Evolutionary conservation across 2,797 vertebrate species (phyloP).

Genomic region (Anabacerthia variegaticeps): DNA sequence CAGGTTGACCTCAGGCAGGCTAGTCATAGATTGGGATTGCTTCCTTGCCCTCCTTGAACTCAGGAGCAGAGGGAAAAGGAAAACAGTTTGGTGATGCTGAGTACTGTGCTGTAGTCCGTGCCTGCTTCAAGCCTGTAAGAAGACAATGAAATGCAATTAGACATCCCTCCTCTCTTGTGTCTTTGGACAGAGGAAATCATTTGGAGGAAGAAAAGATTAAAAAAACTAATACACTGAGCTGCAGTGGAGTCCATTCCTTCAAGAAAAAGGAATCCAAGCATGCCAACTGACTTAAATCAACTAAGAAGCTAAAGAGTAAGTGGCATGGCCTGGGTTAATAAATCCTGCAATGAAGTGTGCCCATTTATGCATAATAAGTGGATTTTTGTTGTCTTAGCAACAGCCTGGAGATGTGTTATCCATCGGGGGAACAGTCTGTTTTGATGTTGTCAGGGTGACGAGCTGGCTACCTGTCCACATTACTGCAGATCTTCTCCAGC

Average conservation of each 20-base stretch:
- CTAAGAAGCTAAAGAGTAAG: background rate
- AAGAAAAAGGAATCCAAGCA: background rate
- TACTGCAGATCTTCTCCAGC: background rate
- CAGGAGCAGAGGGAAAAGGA: background rate
- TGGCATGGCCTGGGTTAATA: background rate
- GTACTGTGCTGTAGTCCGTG: background rate
- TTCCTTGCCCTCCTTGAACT: background rate
- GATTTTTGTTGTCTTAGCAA: conserved; percentile 50
- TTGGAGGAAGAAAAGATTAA: background rate
- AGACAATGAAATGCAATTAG: background rate
- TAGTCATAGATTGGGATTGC: background rate
- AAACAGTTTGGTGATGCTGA: background rate
- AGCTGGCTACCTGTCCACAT: conserved; percentile 4
- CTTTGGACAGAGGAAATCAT: background rate
- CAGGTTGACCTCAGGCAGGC: background rate
- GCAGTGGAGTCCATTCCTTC: background rate
- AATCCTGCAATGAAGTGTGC: background rate
- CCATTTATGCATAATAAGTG: background rate
- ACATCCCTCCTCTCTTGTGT: background rate
- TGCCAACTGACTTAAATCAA: background rate
- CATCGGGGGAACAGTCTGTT: background rate
- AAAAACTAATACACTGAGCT: background rate
- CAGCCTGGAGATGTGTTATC: background rate
- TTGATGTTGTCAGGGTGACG: conserved; percentile 47
- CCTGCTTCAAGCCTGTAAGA: background rate